Evolutionary conservation across 2,888 invertebrate species (phyloP).

Genomic region (Agrochola lychnidis): DNA sequence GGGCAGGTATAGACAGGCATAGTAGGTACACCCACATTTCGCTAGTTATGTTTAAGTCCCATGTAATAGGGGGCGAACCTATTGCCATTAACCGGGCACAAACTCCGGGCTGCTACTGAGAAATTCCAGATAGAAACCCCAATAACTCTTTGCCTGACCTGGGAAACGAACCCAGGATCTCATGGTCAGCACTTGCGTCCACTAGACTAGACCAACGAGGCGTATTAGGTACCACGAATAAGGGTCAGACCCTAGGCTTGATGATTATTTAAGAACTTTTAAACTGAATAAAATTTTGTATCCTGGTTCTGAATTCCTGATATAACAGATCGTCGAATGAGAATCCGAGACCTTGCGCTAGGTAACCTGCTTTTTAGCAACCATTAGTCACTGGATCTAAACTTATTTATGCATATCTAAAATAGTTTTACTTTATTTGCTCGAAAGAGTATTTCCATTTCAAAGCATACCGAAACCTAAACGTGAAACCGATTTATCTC

Average conservation of each 20-base stretch:
- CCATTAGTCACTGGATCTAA: not conserved
- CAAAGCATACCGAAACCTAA: slow-evolving; percentile 15
- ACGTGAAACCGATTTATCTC: slow-evolving; percentile 48
- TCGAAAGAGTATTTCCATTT: slow-evolving; percentile 18
- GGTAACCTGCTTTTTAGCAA: not conserved
- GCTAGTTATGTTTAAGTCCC: too few species aligned
- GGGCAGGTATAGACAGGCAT: too few species aligned
- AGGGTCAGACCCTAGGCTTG: not conserved
- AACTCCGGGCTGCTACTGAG: too few species aligned
- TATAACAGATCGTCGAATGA: not conserved
- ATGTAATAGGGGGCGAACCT: too few species aligned
- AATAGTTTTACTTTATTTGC: slow-evolving; percentile 5
- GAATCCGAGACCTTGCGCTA: not conserved
- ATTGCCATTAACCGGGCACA: too few species aligned
- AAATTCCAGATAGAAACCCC: too few species aligned
- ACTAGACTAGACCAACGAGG: too few species aligned
- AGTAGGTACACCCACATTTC: too few species aligned
- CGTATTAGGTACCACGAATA: not conserved
- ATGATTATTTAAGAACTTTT: not conserved
- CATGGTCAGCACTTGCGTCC: too few species aligned
- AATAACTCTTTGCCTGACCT: too few species aligned
- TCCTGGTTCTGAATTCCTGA: not conserved
- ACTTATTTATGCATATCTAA: not conserved
- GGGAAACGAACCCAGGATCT: not conserved
- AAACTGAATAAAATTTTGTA: not conserved